These are phyloP conservation scores for Hesperia comma DNA, from an alignment of 2,888 invertebrate species.

Conservation along the genomic window DNA sequence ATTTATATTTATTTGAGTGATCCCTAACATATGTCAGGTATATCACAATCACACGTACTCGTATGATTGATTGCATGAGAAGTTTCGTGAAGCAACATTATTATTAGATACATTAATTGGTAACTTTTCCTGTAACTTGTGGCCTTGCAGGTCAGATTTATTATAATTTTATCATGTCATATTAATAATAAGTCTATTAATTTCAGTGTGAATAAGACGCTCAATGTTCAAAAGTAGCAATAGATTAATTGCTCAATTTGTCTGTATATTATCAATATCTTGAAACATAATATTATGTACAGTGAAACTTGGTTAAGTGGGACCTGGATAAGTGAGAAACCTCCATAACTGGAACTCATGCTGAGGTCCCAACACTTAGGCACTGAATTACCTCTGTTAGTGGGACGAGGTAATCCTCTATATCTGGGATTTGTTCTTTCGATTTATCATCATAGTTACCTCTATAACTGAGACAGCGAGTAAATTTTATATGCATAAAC, in stretches of 20 bases:
- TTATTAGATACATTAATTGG: conserved; percentile 31
- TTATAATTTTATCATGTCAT: conserved; percentile 11
- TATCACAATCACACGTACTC: conserved; percentile 47
- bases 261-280: not conserved
- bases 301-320: no score
- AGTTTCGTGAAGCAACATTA: conserved; percentile 37
- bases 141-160: conserved; percentile 32
- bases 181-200: conserved; percentile 6
- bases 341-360: no score
- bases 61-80: conserved; percentile 47
- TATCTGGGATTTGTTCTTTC: no score
- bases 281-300: no score
- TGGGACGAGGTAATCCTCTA: no score
- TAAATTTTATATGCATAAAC: no score
- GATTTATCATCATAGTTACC: no score
- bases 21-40: conserved; percentile 47
- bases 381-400: no score
- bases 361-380: no score
- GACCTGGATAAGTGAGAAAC: no score
- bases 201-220: conserved; percentile 5
- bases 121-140: conserved; percentile 31
- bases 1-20: conserved; percentile 40
- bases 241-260: not conserved
- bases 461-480: no score
- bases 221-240: not conserved